Base-by-base conservation (phyloP, 2,797 vertebrate genomes). In the Rachycentron canadum region DNA sequence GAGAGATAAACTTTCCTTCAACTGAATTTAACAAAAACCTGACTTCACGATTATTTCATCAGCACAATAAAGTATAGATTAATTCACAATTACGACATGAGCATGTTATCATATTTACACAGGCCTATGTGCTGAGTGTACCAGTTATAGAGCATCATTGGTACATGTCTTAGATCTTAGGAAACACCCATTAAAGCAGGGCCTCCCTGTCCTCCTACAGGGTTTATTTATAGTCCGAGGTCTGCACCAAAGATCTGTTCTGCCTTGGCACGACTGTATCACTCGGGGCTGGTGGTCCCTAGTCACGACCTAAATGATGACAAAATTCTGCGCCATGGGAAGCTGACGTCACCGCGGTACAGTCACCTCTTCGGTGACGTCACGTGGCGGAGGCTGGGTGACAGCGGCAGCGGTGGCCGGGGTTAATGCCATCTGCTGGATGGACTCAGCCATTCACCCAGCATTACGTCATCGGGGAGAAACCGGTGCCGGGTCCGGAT, bases 231-330 rank as follows among this genome's bases (percentile, higher is more conserved):
- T 67, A 79, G 45, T 58, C 55, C 1, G 7, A 36, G 23, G 47
- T 71, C 66, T 84, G 84, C 83, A 74, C 68, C 50, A 73, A 30
- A 41, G 34, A 71, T 59, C 70, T 25, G 23, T 23, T 70, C 63
- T 60, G 64, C 56, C 69, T 64, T 34, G 25, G 62, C 82, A 80
- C 73, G 71, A 78, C 76, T 75, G 21, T 84, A 64, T 66, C 86
- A 80, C 65, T 82, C 70, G 2, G 57, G n/a, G 68, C 69, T 69
- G 62, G 43, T 75, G 72, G 71, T 88, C 82, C 66, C 71, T 43
- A 89, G 93, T 94, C 92, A 93, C 91, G 91, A 93, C 91, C 78
- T 72, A 73, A 79, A 80, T 87, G 86, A 91, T 93, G 91, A 92
- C 91, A 91, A 83, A 93, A 92, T 91, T 81, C 80, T 93, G 93